Evolutionary conservation across 2,113 vertebrate species (phyloP).

Genomic region (Smithornis capensis): DNA sequence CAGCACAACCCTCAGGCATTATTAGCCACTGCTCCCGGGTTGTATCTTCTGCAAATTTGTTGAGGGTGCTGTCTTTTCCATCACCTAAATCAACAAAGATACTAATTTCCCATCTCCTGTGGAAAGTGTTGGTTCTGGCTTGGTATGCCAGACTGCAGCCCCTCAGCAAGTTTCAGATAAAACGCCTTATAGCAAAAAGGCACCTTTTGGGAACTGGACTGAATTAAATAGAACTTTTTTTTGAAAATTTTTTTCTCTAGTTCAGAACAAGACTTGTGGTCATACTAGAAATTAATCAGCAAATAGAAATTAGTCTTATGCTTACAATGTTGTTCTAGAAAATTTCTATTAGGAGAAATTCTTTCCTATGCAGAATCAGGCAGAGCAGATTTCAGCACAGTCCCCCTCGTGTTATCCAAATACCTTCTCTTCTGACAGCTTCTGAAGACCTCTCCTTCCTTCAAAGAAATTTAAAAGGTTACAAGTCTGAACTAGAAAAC

Average conservation of each 20-base stretch:
- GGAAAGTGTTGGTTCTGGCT: background rate
- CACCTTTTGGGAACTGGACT: background rate
- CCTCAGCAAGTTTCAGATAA: background rate
- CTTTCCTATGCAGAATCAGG: background rate
- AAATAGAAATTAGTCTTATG: background rate
- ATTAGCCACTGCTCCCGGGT: background rate
- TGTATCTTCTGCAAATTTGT: background rate
- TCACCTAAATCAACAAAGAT: background rate
- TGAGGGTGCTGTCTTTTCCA: background rate
- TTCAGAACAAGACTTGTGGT: background rate
- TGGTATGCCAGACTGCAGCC: background rate
- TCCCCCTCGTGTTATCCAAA: rapidly evolving
- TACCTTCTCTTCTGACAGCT: background rate
- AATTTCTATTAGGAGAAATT: background rate
- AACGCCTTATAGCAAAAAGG: background rate
- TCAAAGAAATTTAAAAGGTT: background rate
- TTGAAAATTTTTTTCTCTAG: background rate
- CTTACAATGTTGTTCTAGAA: background rate
- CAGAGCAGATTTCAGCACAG: rapidly evolving
- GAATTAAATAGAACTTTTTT: background rate
- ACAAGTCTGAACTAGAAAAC: background rate
- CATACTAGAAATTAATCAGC: background rate
- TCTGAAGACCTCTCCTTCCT: background rate
- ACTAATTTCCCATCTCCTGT: background rate
- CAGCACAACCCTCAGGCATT: background rate